phyloP scores from a whole-genome alignment of 1,140 invertebrate genomes.

The Thaumetopoea pityocampa region DNA sequence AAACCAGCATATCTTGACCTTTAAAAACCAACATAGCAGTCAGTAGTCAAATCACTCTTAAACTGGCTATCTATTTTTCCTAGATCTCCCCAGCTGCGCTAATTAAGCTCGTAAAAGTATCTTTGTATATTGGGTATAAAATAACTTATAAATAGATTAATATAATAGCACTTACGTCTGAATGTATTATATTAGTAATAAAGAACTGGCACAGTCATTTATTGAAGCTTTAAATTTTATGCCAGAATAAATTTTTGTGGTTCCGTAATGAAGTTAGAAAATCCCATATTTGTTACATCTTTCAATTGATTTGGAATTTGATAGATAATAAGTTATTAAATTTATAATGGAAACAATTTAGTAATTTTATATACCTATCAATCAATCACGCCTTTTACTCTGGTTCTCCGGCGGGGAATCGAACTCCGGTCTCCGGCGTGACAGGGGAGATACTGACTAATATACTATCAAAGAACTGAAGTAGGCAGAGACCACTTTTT shows the following conservation, averaged over 20 bases:
- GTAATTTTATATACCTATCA: too few relatives aligned
- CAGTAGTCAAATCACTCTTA: constrained; percentile 20
- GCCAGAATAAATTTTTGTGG: constrained; percentile 31
- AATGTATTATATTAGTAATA: constrained; percentile 60
- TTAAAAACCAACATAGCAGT: constrained; percentile 22
- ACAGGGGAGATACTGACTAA: too few relatives aligned
- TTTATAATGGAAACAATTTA: too few relatives aligned
- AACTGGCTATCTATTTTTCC: constrained; percentile 28
- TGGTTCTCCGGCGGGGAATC: too few relatives aligned
- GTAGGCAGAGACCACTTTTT: too few relatives aligned
- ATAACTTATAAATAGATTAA: constrained; percentile 17
- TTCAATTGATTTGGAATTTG: neutral
- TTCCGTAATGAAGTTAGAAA: neutral
- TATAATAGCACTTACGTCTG: constrained; percentile 33
- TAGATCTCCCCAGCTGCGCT: constrained; percentile 3
- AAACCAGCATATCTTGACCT: constrained; percentile 37
- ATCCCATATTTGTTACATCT: neutral
- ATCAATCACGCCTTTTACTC: too few relatives aligned
- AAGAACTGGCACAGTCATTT: constrained; percentile 54
- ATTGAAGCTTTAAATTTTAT: constrained; percentile 56
- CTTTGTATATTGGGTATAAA: constrained; percentile 12
- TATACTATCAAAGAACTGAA: too few relatives aligned
- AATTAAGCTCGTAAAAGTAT: neutral
- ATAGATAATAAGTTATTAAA: neutral
- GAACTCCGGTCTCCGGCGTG: too few relatives aligned